Evolutionary conservation across 2,888 invertebrate species (phyloP).

Genomic region (Ornithoptera priamus): DNA sequence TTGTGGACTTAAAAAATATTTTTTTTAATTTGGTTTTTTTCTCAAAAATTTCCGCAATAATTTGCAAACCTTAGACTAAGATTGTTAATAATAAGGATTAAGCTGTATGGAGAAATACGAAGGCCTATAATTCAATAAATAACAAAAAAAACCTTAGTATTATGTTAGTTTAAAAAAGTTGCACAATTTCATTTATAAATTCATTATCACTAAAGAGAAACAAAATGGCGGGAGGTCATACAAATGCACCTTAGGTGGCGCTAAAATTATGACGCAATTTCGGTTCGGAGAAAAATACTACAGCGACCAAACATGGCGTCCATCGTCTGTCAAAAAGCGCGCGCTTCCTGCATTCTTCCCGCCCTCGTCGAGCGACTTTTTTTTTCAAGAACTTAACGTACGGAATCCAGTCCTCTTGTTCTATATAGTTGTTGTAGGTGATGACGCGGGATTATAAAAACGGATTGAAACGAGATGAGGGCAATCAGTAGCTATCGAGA

Average conservation of each 20-base stretch:
- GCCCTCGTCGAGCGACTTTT: constrained; percentile 45
- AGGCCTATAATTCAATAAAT: no score
- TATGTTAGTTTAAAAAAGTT: no score
- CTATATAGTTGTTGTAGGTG: constrained; percentile 40
- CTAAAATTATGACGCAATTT: constrained; percentile 22
- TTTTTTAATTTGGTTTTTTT: no score
- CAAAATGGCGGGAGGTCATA: neutral
- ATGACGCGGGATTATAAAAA: constrained; percentile 60
- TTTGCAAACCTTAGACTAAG: no score
- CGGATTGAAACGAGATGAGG: constrained; percentile 45
- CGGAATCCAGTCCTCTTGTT: constrained; percentile 47
- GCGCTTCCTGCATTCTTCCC: constrained; percentile 74
- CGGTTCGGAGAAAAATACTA: constrained; percentile 13
- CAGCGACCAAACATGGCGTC: constrained; percentile 43
- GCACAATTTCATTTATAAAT: no score
- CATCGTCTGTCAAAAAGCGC: constrained; percentile 53
- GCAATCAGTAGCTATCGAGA: constrained; percentile 67
- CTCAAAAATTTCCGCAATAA: no score
- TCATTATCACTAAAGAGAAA: no score
- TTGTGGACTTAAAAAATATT: no score
- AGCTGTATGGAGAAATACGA: no score
- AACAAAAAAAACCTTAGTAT: no score
- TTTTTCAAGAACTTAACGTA: constrained; percentile 42
- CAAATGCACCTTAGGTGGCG: constrained; percentile 12
- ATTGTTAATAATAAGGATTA: no score